Base-by-base conservation (phyloP, 2,888 invertebrate genomes). In the Harpagoxenus sublaevis region DNA sequence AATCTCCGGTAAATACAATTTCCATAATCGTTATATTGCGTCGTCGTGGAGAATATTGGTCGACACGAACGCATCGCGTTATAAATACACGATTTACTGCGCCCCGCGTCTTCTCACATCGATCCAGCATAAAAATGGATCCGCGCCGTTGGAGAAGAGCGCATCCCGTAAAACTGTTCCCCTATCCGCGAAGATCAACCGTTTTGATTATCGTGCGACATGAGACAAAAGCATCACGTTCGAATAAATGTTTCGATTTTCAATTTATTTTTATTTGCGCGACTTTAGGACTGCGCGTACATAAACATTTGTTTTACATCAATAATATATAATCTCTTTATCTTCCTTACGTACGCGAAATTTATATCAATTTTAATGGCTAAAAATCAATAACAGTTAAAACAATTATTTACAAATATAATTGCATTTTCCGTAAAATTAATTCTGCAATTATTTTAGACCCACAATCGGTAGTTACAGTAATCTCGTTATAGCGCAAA, bases 81-180 rank as follows among this genome's bases (percentile, higher is more conserved):
- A 66, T 66, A 78, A 66, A 79, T 79, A 45, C 18, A 42, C 23
- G 23, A 60, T 81, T 79, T 73, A 51, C 12, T 10, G 28, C 45
- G 35, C 48, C 28, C 42, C 4, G 45, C 31, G 48, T 4, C 31
- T 15, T 9, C 45, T 45, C 45, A 12, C 31, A 73, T 73, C 18
- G 79, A 73, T 73, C 48, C 28, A 23, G 18, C 71, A 18, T 60
- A 73, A 81, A 81, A 73, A n/a, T 39, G n/a, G 5, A 77, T 66
- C 39, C 53, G n/a, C 28, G 28, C 8, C 15, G n/a, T 45, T 42
- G 55, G 8, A 66, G 9, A 3, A 55, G 12, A 53, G 18, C 28
- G 9, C n/a, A 60, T 28, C 31, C 18, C 18, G 31, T 31, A 12
- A 68, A 48, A 4, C 28, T 8, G 6, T 39, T 18, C 15, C 8